Conservation (phyloP, 2,113 vertebrate species). For the Zapus hudsonius region DNA sequence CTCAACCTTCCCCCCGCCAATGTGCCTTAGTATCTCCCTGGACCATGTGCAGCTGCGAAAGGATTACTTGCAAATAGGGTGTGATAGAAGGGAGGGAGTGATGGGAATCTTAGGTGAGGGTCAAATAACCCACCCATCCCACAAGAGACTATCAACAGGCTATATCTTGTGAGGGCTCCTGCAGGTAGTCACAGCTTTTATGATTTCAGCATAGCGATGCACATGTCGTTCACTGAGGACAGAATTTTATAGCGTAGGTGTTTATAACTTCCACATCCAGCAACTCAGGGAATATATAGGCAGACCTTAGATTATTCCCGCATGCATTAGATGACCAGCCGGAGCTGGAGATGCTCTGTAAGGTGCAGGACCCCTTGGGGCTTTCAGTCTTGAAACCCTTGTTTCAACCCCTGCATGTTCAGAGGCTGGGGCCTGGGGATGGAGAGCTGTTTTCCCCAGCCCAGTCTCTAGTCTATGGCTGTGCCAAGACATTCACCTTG, state of each 20-base stretch:
- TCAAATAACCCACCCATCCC: not conserved
- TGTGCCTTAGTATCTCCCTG: not conserved
- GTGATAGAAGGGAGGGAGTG: not conserved
- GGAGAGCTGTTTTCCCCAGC: not conserved
- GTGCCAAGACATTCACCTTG: not conserved
- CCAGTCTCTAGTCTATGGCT: not conserved
- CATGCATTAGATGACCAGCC: not conserved
- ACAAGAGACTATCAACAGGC: not conserved
- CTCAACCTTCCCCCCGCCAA: not conserved
- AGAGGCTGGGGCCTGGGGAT: not conserved
- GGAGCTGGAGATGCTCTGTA: not conserved
- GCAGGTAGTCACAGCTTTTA: not conserved
- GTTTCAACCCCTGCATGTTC: not conserved
- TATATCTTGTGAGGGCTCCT: not conserved
- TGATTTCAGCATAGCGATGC: not conserved
- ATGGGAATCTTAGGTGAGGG: not conserved
- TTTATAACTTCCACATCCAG: not conserved
- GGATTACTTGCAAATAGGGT: not conserved
- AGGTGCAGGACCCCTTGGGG: not conserved
- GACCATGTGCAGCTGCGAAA: no score
- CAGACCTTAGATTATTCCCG: not conserved
- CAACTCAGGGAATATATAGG: not conserved
- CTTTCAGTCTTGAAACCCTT: not conserved
- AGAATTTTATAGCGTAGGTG: not conserved
- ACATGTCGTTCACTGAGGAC: not conserved